Conservation (phyloP, 2,113 vertebrate species). For the Carlito syrichta region DNA sequence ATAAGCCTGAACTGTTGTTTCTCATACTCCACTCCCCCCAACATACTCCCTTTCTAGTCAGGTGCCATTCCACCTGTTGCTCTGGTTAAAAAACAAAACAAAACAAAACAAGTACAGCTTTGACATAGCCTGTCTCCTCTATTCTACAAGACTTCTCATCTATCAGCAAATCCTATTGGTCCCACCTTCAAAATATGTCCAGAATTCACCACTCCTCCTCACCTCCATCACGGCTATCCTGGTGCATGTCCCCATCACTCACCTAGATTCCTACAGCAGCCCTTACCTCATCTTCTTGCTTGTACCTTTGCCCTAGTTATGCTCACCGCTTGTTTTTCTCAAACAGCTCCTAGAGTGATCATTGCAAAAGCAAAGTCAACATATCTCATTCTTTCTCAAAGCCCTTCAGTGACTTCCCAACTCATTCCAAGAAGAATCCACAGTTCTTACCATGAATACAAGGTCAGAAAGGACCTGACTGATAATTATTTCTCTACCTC, state of each 20-base stretch:
- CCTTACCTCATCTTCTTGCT: neutral
- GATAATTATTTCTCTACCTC: neutral
- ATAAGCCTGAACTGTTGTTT: accelerated
- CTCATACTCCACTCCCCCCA: accelerated
- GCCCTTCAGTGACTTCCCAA: neutral
- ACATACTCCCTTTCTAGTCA: neutral
- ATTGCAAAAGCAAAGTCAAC: neutral
- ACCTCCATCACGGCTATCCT: accelerated
- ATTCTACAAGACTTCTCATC: neutral
- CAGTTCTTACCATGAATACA: neutral
- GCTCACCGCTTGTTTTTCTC: neutral
- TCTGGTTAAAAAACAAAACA: neutral
- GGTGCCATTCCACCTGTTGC: neutral
- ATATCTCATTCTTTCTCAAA: neutral
- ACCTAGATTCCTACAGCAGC: accelerated
- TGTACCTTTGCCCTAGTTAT: accelerated
- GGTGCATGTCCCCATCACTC: accelerated
- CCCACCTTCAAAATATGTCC: neutral
- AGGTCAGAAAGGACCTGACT: neutral
- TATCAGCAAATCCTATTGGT: neutral
- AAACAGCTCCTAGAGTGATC: neutral
- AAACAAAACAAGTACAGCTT: too few relatives aligned
- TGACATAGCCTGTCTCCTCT: neutral
- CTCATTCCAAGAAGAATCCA: neutral
- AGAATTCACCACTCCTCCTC: neutral